A percentile compares a stretch with the other conserved stretches of the same genome.
phyloP scores from a whole-genome alignment of 2,113 vertebrate genomes.

The Phrynosoma platyrhinos region DNA sequence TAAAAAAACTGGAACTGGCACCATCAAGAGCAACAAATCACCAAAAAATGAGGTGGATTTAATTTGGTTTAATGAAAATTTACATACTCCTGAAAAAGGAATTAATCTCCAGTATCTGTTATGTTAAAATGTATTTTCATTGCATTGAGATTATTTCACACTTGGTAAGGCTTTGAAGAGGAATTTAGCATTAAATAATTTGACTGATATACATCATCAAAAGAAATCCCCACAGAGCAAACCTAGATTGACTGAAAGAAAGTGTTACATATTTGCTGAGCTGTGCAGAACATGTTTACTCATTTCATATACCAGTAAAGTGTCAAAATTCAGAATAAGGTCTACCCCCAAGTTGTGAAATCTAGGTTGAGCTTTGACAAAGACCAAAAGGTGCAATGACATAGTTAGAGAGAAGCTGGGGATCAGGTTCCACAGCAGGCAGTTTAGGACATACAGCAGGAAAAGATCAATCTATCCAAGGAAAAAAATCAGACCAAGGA shows the following conservation, averaged over 20 bases:
- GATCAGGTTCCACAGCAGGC: not conserved
- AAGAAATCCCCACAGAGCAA: not conserved
- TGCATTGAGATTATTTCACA: conserved; percentile 13
- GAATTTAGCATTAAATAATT: conserved; percentile 1
- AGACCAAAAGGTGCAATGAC: too few relatives aligned
- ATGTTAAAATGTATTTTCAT: conserved; percentile 19
- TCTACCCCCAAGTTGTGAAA: not conserved
- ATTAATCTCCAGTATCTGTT: not conserved
- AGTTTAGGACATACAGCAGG: not conserved
- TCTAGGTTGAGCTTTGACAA: not conserved
- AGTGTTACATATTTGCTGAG: not conserved
- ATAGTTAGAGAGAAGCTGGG: not conserved
- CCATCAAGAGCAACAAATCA: not conserved
- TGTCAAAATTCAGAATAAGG: conserved; percentile 22
- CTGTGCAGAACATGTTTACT: conserved; percentile 17
- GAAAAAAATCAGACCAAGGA: not conserved
- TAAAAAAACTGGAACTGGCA: not conserved
- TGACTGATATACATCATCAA: not conserved
- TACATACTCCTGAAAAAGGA: not conserved
- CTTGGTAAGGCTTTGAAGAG: not conserved
- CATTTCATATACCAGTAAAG: conserved; percentile 2
- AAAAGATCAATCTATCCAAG: not conserved
- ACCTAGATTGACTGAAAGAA: conserved; percentile 2
- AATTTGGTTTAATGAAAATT: not conserved
- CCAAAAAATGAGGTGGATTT: not conserved